Percentiles rank a stretch among this genome's conserved stretches.
Conservation (phyloP, 1,140 invertebrate species). For the Conus betulinus region DNA sequence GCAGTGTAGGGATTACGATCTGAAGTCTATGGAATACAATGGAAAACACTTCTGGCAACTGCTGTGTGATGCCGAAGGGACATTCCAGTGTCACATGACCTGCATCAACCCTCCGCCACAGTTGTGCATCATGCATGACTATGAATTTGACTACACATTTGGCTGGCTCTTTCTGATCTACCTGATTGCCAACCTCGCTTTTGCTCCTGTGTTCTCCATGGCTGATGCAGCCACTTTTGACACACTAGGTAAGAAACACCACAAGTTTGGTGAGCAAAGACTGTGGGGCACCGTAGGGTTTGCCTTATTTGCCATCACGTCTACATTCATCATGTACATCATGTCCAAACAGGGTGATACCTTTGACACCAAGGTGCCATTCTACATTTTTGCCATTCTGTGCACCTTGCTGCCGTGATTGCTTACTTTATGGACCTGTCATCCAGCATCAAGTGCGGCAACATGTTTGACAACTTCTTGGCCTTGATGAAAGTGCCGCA, state of each 20-base stretch:
- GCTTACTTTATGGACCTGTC: conserved; percentile 55
- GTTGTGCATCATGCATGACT: conserved; percentile 16
- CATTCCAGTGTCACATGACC: conserved; percentile 53
- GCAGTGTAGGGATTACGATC: conserved; percentile 58
- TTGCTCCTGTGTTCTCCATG: conserved; percentile 44
- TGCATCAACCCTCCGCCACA: conserved; percentile 44
- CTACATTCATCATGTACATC: conserved; percentile 65
- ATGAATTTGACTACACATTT: conserved; percentile 45
- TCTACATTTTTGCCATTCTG: conserved; percentile 63
- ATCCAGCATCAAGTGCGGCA: conserved; percentile 49
- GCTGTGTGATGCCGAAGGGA: conserved; percentile 53
- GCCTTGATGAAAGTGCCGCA: conserved; percentile 46
- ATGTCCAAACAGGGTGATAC: conserved; percentile 36
- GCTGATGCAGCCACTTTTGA: conserved; percentile 49
- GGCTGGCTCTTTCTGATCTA: conserved; percentile 43
- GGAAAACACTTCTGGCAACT: conserved; percentile 44
- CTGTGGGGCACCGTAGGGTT: conserved; percentile 53
- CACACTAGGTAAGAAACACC: conserved; percentile 32
- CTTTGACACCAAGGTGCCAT: conserved; percentile 57
- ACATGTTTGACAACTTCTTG: conserved; percentile 43
- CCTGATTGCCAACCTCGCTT: conserved; percentile 45
- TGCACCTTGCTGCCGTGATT: conserved; percentile 48
- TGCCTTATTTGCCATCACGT: conserved; percentile 56
- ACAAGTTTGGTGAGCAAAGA: conserved; percentile 46
- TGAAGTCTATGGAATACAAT: conserved; percentile 55